A percentile compares a stretch with the other conserved stretches of the same genome.
Conservation (phyloP, 2,888 invertebrate species). For the Rhagophthalmus giganteus region DNA sequence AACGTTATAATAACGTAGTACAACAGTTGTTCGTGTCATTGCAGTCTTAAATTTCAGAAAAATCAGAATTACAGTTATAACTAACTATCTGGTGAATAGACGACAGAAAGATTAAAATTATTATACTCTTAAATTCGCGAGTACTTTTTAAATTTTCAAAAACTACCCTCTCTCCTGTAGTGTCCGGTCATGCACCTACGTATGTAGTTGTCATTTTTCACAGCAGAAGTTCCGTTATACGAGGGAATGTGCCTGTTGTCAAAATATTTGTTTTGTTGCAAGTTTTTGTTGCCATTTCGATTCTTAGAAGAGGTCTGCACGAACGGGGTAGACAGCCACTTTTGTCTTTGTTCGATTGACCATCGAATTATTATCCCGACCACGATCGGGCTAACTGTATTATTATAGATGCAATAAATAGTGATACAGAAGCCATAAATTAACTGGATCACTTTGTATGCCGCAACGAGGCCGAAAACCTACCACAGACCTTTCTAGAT, state of each 20-base stretch:
- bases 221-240: constrained; percentile 22
- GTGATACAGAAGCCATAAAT: constrained; percentile 34
- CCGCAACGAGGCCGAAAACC: constrained; percentile 21
- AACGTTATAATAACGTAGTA: too few species aligned
- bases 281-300: constrained; percentile 25
- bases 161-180: too few species aligned
- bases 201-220: too few species aligned
- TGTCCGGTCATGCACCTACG: too few species aligned
- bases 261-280: constrained; percentile 28
- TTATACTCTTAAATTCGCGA: too few species aligned
- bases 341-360: constrained; percentile 25
- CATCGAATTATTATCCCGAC: constrained; percentile 27
- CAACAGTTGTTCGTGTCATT: too few species aligned
- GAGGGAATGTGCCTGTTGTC: constrained; percentile 14
- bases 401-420: constrained; percentile 35
- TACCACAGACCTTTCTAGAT: constrained; percentile 16
- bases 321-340: constrained; percentile 13
- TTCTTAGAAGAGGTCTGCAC: constrained; percentile 26
- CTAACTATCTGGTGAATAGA: too few species aligned
- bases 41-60: too few species aligned
- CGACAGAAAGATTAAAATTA: too few species aligned
- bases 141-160: too few species aligned
- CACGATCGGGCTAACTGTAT: constrained; percentile 29
- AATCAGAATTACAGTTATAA: too few species aligned
- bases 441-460: constrained; percentile 23